Percentiles rank a stretch among this genome's conserved stretches.
Evolutionary conservation across 2,888 invertebrate genomes (phyloP).

Genomic region (Phortica okadai): DNA sequence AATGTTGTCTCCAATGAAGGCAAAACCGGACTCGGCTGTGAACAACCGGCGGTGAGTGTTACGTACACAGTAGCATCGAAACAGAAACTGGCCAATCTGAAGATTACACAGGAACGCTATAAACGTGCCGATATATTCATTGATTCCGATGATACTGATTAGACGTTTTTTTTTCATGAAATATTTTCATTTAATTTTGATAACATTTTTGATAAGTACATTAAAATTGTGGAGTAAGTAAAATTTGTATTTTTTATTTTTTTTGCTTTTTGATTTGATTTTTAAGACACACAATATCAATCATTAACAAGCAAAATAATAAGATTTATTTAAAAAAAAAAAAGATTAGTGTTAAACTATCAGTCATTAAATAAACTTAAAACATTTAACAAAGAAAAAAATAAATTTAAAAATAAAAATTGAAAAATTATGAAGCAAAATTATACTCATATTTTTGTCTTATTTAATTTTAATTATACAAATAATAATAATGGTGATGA

Average conservation of each 20-base stretch:
- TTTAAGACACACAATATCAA: constrained; percentile 41
- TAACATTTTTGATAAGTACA: neutral
- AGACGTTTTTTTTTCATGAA: constrained; percentile 59
- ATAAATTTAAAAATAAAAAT: constrained; percentile 33
- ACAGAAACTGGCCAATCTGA: constrained; percentile 67
- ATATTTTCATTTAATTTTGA: constrained; percentile 57
- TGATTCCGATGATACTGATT: constrained; percentile 65
- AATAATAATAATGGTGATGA: constrained; percentile 47
- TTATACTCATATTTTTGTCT: constrained; percentile 28
- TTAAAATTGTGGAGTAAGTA: neutral
- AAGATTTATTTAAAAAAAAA: constrained; percentile 3
- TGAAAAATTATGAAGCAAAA: constrained; percentile 17
- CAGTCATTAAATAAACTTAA: constrained; percentile 72
- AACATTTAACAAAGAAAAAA: constrained; percentile 40
- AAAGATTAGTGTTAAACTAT: constrained; percentile 68
- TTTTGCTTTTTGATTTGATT: constrained; percentile 6
- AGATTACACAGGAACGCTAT: constrained; percentile 74
- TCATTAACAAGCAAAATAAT: constrained; percentile 45
- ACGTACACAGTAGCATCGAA: constrained; percentile 55
- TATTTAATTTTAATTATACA: constrained; percentile 38
- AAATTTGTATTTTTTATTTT: neutral
- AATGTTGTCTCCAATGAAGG: constrained; percentile 80
- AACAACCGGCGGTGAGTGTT: constrained; percentile 50
- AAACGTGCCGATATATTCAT: constrained; percentile 68
- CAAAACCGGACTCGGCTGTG: constrained; percentile 81